Evolutionary conservation across 2,113 vertebrate species (phyloP).

Genomic region (Dipodomys merriami): DNA sequence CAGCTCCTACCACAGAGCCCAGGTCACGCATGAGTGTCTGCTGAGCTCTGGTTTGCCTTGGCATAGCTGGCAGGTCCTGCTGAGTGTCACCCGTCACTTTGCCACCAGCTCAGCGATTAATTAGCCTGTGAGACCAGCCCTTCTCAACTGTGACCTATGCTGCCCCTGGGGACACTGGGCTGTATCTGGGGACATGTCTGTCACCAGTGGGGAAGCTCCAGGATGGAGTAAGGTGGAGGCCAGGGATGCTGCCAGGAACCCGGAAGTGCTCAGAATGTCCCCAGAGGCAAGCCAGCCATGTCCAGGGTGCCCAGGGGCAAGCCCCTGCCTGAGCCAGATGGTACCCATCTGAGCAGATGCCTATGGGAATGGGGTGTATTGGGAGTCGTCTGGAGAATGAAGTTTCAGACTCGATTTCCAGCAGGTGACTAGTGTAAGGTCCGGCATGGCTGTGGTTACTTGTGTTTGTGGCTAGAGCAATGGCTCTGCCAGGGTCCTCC

Average conservation of each 20-base stretch:
- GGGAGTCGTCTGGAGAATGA: too few species aligned
- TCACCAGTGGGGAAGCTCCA: not conserved
- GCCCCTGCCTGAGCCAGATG: not conserved
- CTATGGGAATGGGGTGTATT: too few species aligned
- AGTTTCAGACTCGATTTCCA: not conserved
- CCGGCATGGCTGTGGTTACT: rapidly evolving
- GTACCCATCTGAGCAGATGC: not conserved
- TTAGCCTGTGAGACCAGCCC: too few species aligned
- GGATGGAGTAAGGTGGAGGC: not conserved
- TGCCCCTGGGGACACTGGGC: not conserved
- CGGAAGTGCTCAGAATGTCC: not conserved
- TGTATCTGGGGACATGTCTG: not conserved
- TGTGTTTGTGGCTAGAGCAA: not conserved
- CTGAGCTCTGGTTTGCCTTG: not conserved
- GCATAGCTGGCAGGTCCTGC: not conserved
- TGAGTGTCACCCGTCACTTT: not conserved
- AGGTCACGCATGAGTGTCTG: not conserved
- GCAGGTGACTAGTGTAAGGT: not conserved
- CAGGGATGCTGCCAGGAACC: not conserved
- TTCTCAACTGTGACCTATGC: not conserved
- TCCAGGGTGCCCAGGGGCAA: not conserved
- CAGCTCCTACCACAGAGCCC: rapidly evolving
- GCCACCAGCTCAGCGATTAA: not conserved
- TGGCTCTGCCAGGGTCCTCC: not conserved
- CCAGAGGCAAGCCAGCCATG: rapidly evolving